Percentiles rank a stretch among this genome's conserved stretches.
These are phyloP conservation scores for Eupithecia subfuscata DNA, from an alignment of 2,888 invertebrate species.

Conservation along the genomic window DNA sequence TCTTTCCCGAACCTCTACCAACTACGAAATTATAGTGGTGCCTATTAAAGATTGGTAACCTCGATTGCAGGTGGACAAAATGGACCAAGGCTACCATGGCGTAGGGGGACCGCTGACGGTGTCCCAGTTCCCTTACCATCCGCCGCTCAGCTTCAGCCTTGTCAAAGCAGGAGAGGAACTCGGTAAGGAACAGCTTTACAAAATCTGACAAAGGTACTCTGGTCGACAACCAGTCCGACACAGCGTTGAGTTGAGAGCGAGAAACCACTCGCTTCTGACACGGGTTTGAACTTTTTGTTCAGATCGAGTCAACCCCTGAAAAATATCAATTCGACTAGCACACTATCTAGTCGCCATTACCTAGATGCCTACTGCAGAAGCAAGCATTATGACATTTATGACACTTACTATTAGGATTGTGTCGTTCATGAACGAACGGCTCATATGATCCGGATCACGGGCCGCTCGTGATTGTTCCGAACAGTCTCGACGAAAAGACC, in stretches of 20 bases:
- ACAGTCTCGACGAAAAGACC: no score
- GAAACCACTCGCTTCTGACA: no score
- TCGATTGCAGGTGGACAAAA: conserved; percentile 79
- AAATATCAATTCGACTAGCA: not conserved
- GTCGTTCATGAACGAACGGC: no score
- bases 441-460: no score
- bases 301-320: not conserved
- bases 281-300: not conserved
- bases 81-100: conserved; percentile 91
- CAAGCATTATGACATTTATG: not conserved
- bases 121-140: conserved; percentile 93
- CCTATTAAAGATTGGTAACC: not conserved
- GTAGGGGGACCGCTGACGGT: conserved; percentile 91
- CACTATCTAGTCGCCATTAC: not conserved
- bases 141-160: conserved; percentile 90
- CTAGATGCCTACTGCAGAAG: not conserved
- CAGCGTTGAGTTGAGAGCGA: no score
- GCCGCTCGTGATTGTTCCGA: no score
- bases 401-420: no score
- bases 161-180: conserved; percentile 91
- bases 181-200: conserved; percentile 71
- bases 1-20: not conserved
- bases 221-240: no score
- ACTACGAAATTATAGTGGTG: not conserved
- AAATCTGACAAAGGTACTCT: not conserved